Base-by-base conservation (phyloP, 2,888 invertebrate species). In the Itoplectis maculator region DNA sequence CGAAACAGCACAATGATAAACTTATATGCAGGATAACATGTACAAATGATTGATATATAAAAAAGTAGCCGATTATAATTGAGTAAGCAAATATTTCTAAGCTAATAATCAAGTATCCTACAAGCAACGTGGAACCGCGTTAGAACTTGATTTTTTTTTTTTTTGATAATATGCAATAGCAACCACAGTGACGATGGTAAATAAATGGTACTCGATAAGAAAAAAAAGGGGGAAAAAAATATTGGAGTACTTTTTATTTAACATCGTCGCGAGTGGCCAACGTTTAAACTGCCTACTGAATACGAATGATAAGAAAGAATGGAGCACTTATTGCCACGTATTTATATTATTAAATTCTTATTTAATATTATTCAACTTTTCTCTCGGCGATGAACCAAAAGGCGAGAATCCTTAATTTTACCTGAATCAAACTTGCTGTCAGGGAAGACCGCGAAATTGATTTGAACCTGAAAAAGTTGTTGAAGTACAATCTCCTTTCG, bases 401-500 rank as follows among this genome's bases (percentile, higher is more conserved):
- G 77, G 54, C 86, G 88, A 86, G 88, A 89, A 89, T 87, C 89
- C 90, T 89, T 89, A 81, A 86, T 90, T 91, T 92, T 92, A 92
- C 92, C 92, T 92, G 91, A 91, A 91, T 92, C 91, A 88, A 90
- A 88, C 88, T 91, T 92, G 91, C 89, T 88, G 89, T 92, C 92
- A 86, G 91, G 90, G 90, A 89, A 91, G 90, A 91, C 91, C 89
- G 91, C 90, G 90, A 91, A 91, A 91, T 90, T 91, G 89, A 91
- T 91, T 90, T 92, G 92, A 89, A 91, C 91, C 91, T 92, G 91
- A 92, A 92, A 92, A 92, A 91, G 88, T n/a, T 86, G 89, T 89
- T 86, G 88, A 89, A 89, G 88, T 89, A 89, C 85, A 90, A 87
- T 89, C 63, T 77, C 70, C 69, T 76, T 72, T 76, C 59, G 68